Base-by-base conservation (phyloP, 1,140 invertebrate species). In the Aphidius ervi region DNA sequence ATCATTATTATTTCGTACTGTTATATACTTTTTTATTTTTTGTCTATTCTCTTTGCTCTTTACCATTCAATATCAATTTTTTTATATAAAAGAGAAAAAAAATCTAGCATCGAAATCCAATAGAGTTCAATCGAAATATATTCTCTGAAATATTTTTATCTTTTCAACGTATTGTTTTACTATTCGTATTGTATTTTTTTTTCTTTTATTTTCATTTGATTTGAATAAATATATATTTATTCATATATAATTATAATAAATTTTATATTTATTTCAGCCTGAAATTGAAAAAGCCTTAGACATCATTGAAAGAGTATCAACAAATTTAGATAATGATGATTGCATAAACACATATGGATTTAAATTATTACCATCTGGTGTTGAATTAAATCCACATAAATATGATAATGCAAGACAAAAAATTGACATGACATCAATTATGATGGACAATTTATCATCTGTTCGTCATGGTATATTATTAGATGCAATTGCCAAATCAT, bases 351-450 rank as follows among this genome's bases (percentile, higher is more conserved):
- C 85, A 68, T 80, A 82, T 31, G 89, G 86, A 74, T 85, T 86
- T 48, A 73, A 74, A 52, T 82, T 85, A 6, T 78, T 91, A 45
- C 81, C 83, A 43, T 83, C 87, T 50, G 83, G 62, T 20, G 68
- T 65, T 10, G 61, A 84, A 9, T 73, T 92, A 61, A 83, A 87
- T 71, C 81, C 87, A 3, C 72, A 81, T 9, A 78, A 85, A 23
- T 91, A 87, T 79, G 87, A 89, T 68, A 79, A 83, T 3, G 84
- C 86, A 37, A 80, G 87, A 56, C 87, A 89, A 66, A 87, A 90
- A 66, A 84, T 86, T 4, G 88, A 90, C 69, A 81, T 92, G 63
- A 85, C 88, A 2, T 87, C 88, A 20, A 84, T 83, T 59, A 80
- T 90, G 64, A 75, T 92, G 3, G 85, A 87, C 64, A 87, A 88